These are phyloP conservation scores for Oncorhynchus mykiss DNA, from an alignment of 2,113 vertebrate species.

Conservation along the genomic window DNA sequence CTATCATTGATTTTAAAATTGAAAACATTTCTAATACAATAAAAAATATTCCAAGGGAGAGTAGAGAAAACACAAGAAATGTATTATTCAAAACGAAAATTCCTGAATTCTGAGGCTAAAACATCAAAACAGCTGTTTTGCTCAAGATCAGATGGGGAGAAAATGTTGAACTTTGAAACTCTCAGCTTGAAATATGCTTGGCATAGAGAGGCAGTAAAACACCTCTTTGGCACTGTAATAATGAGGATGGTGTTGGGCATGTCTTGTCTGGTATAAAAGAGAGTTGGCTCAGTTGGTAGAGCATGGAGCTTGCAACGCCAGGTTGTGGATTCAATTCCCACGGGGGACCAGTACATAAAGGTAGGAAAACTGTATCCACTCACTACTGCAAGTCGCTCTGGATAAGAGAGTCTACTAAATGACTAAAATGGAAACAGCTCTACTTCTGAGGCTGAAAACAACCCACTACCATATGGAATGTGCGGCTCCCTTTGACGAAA, in stretches of 20 bases:
- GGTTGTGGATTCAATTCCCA: too few relatives aligned
- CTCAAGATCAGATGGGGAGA: not conserved
- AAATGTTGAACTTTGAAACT: not conserved
- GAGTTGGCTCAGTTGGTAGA: not conserved
- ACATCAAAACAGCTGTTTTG: not conserved
- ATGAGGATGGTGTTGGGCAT: constrained; percentile 18
- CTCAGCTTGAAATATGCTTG: not conserved
- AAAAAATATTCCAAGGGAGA: not conserved
- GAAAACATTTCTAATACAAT: not conserved
- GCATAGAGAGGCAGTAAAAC: not conserved
- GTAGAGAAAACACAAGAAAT: not conserved
- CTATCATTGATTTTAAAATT: not conserved
- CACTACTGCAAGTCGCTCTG: too few relatives aligned
- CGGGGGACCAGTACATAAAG: too few relatives aligned
- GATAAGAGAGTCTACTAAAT: too few relatives aligned
- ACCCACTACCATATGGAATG: constrained; percentile 39
- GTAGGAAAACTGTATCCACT: too few relatives aligned
- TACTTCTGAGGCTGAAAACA: constrained; percentile 32
- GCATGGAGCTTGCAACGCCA: too few relatives aligned
- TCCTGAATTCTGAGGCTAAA: not conserved
- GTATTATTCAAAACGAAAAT: not conserved
- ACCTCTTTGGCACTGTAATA: not conserved
- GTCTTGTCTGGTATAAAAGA: not conserved
- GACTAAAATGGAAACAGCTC: constrained; percentile 19
- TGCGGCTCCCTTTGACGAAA: constrained; percentile 22